Evolutionary conservation across 2,888 invertebrate species (phyloP).

Genomic region (Griposia aprilina): DNA sequence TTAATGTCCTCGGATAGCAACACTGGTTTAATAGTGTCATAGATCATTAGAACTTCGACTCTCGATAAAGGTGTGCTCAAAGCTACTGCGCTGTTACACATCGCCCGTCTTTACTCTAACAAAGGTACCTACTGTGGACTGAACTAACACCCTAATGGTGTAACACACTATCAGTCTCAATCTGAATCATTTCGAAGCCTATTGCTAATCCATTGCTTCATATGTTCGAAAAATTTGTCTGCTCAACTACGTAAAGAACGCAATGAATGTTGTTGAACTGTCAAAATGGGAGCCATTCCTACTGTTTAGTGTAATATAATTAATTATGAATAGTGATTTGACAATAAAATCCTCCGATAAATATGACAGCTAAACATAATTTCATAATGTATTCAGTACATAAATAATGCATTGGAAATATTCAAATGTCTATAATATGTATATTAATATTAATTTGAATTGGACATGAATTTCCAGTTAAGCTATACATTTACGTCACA

Average conservation of each 20-base stretch:
- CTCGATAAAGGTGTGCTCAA: constrained; percentile 16
- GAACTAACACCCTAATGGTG: background rate
- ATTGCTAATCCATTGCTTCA: too few relatives aligned
- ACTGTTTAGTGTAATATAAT: too few relatives aligned
- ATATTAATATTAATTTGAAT: constrained; percentile 44
- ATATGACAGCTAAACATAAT: constrained; percentile 33
- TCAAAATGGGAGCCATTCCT: too few relatives aligned
- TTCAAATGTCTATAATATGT: constrained; percentile 28
- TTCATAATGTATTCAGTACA: constrained; percentile 30
- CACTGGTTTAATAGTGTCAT: constrained; percentile 45
- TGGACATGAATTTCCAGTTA: constrained; percentile 40
- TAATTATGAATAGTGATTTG: constrained; percentile 38
- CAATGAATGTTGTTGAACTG: too few relatives aligned
- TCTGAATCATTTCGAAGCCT: too few relatives aligned
- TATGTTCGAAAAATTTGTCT: too few relatives aligned
- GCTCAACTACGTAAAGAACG: too few relatives aligned
- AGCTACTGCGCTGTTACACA: constrained; percentile 17
- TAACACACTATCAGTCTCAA: too few relatives aligned
- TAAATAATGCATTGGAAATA: constrained; percentile 52
- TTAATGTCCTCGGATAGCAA: constrained; percentile 42
- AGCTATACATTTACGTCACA: constrained; percentile 24
- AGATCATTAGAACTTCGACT: constrained; percentile 22
- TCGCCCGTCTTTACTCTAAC: constrained; percentile 15
- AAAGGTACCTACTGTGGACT: background rate
- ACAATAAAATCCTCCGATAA: constrained; percentile 34